Conservation (phyloP, 2,888 invertebrate genomes). For the Allolobophora icterica region DNA sequence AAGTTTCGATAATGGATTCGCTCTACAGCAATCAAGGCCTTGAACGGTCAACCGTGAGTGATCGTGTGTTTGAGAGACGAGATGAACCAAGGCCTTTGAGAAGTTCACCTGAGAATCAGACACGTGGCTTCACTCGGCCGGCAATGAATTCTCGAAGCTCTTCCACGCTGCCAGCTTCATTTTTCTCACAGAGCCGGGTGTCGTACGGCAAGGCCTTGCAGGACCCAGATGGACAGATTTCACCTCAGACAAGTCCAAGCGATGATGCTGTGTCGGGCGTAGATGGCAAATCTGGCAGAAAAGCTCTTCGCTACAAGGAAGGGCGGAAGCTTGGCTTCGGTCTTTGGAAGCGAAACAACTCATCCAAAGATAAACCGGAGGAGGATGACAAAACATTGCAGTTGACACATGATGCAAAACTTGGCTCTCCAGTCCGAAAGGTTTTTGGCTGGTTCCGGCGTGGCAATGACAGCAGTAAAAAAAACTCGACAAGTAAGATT, state of each 20-base stretch:
- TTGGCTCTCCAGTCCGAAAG: neutral
- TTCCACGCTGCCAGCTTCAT: neutral
- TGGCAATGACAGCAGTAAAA: neutral
- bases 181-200: neutral
- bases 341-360: slow-evolving; percentile 19
- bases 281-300: neutral
- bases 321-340: slow-evolving; percentile 21
- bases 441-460: slow-evolving; percentile 23
- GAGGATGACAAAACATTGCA: neutral
- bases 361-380: slow-evolving; percentile 10
- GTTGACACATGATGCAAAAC: neutral
- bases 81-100: neutral
- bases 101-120: neutral
- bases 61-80: neutral
- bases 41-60: neutral
- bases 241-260: neutral
- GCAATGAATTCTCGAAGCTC: neutral
- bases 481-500: neutral
- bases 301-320: neutral
- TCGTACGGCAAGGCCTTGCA: neutral
- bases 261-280: neutral
- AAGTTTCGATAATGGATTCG: neutral
- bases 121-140: neutral
- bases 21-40: neutral
- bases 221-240: neutral